Percentiles rank a stretch among this genome's conserved stretches.
Evolutionary conservation across 1,140 invertebrate species (phyloP).

Genomic region (Listronotus oregonensis): DNA sequence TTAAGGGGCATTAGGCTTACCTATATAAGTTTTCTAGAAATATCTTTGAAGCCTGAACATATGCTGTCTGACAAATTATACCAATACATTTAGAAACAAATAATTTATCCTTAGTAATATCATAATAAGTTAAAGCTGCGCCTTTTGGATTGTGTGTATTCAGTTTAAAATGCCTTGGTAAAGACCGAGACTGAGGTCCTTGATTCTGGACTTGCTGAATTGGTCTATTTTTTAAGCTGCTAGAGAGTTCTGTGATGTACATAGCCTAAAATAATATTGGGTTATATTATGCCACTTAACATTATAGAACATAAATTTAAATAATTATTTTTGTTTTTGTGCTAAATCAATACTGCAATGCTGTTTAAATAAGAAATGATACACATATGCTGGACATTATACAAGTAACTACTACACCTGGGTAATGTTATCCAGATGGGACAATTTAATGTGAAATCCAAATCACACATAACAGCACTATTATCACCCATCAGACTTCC

Average conservation of each 20-base stretch:
- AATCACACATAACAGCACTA: too few species aligned
- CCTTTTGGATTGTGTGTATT: constrained; percentile 74
- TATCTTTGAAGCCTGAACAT: constrained; percentile 81
- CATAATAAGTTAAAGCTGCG: constrained; percentile 84
- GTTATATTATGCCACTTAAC: neutral
- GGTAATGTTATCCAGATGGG: too few species aligned
- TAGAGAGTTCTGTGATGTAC: constrained; percentile 88
- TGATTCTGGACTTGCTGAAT: constrained; percentile 57
- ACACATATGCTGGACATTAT: too few species aligned
- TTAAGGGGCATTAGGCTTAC: constrained; percentile 54
- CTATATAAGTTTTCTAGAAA: constrained; percentile 88
- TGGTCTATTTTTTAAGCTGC: constrained; percentile 69
- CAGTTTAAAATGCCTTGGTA: constrained; percentile 87
- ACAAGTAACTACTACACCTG: too few species aligned
- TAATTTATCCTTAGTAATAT: constrained; percentile 89
- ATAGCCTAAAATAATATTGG: constrained; percentile 68
- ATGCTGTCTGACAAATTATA: constrained; percentile 87
- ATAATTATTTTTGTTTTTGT: too few species aligned
- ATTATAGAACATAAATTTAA: too few species aligned
- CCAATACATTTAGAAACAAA: constrained; percentile 95
- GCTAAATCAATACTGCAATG: too few species aligned
- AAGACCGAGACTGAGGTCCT: constrained; percentile 71
- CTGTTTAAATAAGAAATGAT: too few species aligned
- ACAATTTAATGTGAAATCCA: too few species aligned
- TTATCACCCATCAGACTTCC: too few species aligned